These are phyloP conservation scores for Pinna nobilis DNA, from an alignment of 1,140 invertebrate genomes.

Conservation along the genomic window DNA sequence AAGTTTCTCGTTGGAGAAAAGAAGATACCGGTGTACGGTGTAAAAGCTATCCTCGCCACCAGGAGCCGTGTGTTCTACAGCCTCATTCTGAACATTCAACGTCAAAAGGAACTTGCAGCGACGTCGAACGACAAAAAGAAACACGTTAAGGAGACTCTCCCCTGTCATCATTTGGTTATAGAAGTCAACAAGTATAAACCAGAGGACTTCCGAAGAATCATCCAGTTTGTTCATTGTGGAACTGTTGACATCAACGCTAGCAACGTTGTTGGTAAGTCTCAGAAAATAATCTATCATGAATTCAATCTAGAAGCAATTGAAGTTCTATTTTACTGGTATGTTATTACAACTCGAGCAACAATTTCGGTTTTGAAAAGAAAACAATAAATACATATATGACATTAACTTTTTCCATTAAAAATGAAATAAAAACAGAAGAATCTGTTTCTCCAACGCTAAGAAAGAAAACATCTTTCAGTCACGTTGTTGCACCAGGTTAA, in stretches of 20 bases:
- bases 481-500: no score
- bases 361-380: no score
- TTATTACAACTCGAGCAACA: no score
- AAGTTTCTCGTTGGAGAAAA: constrained; percentile 96
- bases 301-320: no score
- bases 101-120: constrained; percentile 1
- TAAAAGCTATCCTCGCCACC: constrained; percentile 92
- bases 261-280: constrained; percentile 22
- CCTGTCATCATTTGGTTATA: constrained; percentile 13
- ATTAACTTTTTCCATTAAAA: no score
- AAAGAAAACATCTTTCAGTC: no score
- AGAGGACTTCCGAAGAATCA: constrained; percentile 37
- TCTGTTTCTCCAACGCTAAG: no score
- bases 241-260: constrained; percentile 19
- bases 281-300: no score
- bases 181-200: constrained; percentile 30
- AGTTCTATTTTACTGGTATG: no score
- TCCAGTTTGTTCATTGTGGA: constrained; percentile 40
- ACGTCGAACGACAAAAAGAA: constrained; percentile 26
- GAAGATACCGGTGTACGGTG: constrained; percentile 93
- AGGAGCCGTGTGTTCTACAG: constrained; percentile 79
- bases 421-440: no score
- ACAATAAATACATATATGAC: no score
- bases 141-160: neutral
- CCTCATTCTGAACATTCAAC: constrained; percentile 21